Evolutionary conservation across 2,797 vertebrate species (phyloP).

Genomic region (Simalia tracyae): DNA sequence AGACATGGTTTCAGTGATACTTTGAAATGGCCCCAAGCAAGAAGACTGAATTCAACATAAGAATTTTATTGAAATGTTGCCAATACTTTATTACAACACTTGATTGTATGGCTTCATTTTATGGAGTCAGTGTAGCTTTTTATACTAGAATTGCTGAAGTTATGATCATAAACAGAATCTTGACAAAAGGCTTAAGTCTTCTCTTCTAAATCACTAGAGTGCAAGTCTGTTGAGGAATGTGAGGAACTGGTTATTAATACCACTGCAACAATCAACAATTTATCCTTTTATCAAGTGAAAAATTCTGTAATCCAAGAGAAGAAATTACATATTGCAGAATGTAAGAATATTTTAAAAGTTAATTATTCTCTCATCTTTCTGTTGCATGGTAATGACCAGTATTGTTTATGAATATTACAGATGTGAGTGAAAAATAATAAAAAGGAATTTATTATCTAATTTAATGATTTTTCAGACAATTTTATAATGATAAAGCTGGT

Average conservation of each 20-base stretch:
- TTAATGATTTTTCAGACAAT: background rate
- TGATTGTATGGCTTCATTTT: background rate
- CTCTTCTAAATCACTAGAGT: slow-evolving; percentile 74
- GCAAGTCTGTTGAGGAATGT: slow-evolving; percentile 80
- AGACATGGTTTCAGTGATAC: background rate
- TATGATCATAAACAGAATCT: accelerated
- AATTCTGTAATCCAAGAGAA: slow-evolving; percentile 75
- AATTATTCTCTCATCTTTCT: background rate
- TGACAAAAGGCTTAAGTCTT: background rate
- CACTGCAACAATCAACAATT: slow-evolving; percentile 87
- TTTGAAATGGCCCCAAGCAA: background rate
- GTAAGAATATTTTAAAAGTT: slow-evolving; percentile 74
- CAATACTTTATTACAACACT: background rate
- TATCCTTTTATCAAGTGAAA: slow-evolving; percentile 87
- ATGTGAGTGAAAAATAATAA: background rate
- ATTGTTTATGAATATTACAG: background rate
- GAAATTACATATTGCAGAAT: slow-evolving; percentile 79
- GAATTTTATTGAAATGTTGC: background rate
- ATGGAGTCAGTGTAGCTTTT: background rate
- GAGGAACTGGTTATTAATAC: slow-evolving; percentile 88
- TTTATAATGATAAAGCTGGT: background rate
- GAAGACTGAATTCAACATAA: background rate
- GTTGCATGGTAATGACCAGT: background rate
- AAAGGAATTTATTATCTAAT: background rate
- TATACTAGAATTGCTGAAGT: background rate